phyloP scores from a whole-genome alignment of 2,797 vertebrate species.

The Xenentodon cancila region DNA sequence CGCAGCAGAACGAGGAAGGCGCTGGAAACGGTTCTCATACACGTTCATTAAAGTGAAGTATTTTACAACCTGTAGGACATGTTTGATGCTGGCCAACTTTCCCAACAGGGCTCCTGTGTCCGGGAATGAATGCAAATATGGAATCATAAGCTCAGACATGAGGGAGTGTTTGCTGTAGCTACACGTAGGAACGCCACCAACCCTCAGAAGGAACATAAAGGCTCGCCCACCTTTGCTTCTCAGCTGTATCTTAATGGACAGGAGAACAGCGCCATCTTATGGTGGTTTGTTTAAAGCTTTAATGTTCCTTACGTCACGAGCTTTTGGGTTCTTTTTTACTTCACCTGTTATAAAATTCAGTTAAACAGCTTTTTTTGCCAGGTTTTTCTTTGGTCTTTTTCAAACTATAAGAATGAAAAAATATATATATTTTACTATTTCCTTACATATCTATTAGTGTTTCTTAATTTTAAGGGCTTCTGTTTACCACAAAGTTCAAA shows the following conservation, averaged over 20 bases:
- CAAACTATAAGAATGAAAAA: not conserved
- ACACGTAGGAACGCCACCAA: not conserved
- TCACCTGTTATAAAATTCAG: slow-evolving; percentile 6
- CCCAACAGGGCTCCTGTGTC: not conserved
- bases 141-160: slow-evolving; percentile 12
- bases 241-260: slow-evolving; percentile 1
- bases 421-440: no score
- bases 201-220: not conserved
- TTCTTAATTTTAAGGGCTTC: no score
- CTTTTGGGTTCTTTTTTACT: slow-evolving; percentile 12
- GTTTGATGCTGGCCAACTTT: slow-evolving; percentile 25
- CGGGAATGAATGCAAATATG: not conserved
- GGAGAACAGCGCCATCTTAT: slow-evolving; percentile 44
- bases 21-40: slow-evolving; percentile 6
- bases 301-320: slow-evolving; percentile 1
- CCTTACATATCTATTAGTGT: no score
- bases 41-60: slow-evolving; percentile 12
- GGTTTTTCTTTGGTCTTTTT: not conserved
- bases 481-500: no score
- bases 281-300: slow-evolving; percentile 1
- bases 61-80: slow-evolving; percentile 28
- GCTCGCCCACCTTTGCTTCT: not conserved
- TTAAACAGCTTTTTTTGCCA: not conserved
- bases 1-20: slow-evolving; percentile 7
- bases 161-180: slow-evolving; percentile 10